A percentile compares a stretch with the other conserved stretches of the same genome.
Conservation (phyloP, 2,888 invertebrate genomes). For the Cecidostiba fungosa region DNA sequence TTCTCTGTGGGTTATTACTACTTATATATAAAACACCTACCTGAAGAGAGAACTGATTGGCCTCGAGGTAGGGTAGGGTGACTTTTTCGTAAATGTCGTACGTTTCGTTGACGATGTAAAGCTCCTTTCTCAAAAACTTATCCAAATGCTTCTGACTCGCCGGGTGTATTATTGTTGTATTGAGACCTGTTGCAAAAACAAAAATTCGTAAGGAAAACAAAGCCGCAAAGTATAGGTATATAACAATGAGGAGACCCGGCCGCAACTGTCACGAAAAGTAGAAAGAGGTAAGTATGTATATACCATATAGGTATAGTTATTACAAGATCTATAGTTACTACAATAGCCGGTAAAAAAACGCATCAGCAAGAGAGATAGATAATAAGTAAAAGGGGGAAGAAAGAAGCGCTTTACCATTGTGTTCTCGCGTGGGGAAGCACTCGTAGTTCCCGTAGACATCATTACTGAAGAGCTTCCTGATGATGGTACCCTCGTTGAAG, state of each 20-base stretch:
- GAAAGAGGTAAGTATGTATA: neutral
- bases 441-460: conserved; percentile 93
- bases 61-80: conserved; percentile 88
- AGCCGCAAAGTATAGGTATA: neutral
- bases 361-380: neutral
- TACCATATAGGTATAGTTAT: too few relatives aligned
- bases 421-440: conserved; percentile 84
- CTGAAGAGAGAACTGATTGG: conserved; percentile 89
- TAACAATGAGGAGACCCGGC: neutral
- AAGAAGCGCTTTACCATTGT: conserved; percentile 83
- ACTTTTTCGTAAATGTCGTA: conserved; percentile 89
- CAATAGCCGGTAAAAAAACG: neutral
- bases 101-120: conserved; percentile 92
- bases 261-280: neutral
- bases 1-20: conserved; percentile 64
- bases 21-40: conserved; percentile 79
- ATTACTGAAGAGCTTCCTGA: conserved; percentile 87
- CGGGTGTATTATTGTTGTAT: conserved; percentile 94
- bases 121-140: conserved; percentile 90
- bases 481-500: conserved; percentile 83
- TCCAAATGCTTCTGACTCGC: conserved; percentile 95
- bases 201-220: conserved; percentile 14
- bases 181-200: conserved; percentile 84
- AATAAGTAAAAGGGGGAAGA: neutral
- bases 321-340: neutral